Evolutionary conservation across 2,113 vertebrate species (phyloP), one percentile per base, ranked within the genome.

Genomic region (Verasper variegatus): DNA sequence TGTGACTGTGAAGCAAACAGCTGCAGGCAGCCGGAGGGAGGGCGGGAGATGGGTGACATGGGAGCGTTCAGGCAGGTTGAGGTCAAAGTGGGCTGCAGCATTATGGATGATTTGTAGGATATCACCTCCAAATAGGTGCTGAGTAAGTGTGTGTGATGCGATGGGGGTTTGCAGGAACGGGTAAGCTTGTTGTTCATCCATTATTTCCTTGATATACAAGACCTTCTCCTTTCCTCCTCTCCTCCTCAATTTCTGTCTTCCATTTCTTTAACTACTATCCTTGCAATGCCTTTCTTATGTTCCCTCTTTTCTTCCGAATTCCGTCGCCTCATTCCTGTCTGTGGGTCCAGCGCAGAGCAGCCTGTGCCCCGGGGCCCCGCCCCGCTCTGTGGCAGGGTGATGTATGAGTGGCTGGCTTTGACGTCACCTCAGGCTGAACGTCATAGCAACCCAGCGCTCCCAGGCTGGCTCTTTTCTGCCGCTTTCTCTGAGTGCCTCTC

Each of bases 401-500:
- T 89, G 86, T 92, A 87, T 87, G 86, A 88, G 89, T 84, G 87
- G 82, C 76, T 84, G 56, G 65, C 85, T 80, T 76, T 92, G 91
- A 93, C 90, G 91, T 94, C 91, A 94, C 74, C 71, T 59, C 52
- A 45, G 62, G 76, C 56, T 79, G 23, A 69, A 84, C 88, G 84
- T 93, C 92, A 91, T 74, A 83, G 86, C 86, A 81, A 69, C 80
- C 85, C 82, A 73, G n/a, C 65, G 74, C 87, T 91, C 82, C 49
- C 85, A 83, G 85, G 77, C 79, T 82, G 55, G 37, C 67, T 85
- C 78, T 84, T 69, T 8, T 88, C 79, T 82, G 59, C 77, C 57
- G 56, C 80, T 71, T 83, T 85, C 76, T 91, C 76, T 81, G 68
- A 14, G 57, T 54, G 74, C 77, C 55, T 71, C 71, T 84, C 62